Evolutionary conservation across 2,888 invertebrate species (phyloP), one percentile per base, ranked within the genome.

Genomic region (Apomyelois bistriatella): DNA sequence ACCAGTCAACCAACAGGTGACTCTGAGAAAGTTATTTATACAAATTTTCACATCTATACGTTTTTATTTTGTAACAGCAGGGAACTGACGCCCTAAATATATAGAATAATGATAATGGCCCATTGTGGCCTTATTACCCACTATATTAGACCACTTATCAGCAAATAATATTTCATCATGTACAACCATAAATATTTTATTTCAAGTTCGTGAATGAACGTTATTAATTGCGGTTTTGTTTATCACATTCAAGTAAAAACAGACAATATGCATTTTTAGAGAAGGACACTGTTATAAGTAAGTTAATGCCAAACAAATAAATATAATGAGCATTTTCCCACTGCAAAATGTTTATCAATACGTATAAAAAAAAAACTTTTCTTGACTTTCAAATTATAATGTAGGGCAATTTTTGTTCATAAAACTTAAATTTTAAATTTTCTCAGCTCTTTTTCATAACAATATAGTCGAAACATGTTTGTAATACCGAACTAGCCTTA

Each of bases 101-200:
- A 76, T 68, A 74, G 70, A 68, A 79, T 76, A 76, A 78, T 73
- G 77, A 80, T 80, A 76, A 80, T 76, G 64, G 74, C 60, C 71
- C 63, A 73, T 78, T 75, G 68, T 64, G 71, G 65, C 65, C 70
- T 76, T 73, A 77, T 79, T 80, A 78, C 68, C 64, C 58, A 58
- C 58, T 60, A 70, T 74, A 79, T 79, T 75, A 69, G 68, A 58
- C 61, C 73, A 75, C 72, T 77, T 79, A 74, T 74, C 70, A 68
- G 57, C 49, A 50, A 64, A 61, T 54, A 61, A 62, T 56, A 58
- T 64, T 65, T 66, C 59, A 55, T 63, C 59, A 61, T 64, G 60
- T 58, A 55, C 57, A 56, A 57, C 53, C 52, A 64, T 61, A 57
- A 56, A 64, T 61, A 57, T 55, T 55, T 48, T 53, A 57, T 59